Percentiles rank a stretch among this genome's conserved stretches.
These are phyloP conservation scores for Cinclus mexicanus DNA, from an alignment of 2,113 vertebrate species.

Conservation along the genomic window DNA sequence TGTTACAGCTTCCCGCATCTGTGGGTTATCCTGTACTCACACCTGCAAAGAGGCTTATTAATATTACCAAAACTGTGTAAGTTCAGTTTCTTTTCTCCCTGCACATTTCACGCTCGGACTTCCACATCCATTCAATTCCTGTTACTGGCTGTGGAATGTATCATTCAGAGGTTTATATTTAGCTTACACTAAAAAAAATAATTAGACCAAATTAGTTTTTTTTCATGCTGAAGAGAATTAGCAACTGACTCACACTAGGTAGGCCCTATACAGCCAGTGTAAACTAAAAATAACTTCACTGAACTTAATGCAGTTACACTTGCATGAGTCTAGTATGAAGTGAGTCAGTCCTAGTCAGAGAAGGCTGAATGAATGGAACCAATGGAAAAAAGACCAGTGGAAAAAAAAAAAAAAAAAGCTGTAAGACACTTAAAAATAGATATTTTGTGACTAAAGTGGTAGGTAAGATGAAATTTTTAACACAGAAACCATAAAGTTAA, in stretches of 20 bases:
- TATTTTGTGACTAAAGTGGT: neutral
- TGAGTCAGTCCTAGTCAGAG: neutral
- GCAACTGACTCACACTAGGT: neutral
- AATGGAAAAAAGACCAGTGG: neutral
- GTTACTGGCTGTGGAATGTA: neutral
- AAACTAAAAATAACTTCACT: neutral
- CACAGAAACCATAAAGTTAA: neutral
- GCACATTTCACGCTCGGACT: rapidly evolving
- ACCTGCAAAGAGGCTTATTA: neutral
- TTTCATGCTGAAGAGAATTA: neutral
- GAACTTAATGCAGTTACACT: neutral
- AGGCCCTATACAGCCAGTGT: neutral
- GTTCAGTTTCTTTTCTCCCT: neutral
- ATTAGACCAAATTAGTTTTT: neutral
- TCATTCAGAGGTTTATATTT: neutral
- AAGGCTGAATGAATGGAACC: neutral
- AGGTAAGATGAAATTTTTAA: neutral
- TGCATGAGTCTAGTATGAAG: neutral
- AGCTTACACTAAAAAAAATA: neutral
- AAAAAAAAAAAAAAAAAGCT: neutral
- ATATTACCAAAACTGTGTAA: neutral
- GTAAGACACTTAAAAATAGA: neutral
- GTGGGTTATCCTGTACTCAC: neutral
- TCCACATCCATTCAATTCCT: neutral
- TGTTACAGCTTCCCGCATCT: neutral